These are phyloP conservation scores for Neuroterus valhalla DNA, from an alignment of 1,140 invertebrate genomes.

Conservation along the genomic window DNA sequence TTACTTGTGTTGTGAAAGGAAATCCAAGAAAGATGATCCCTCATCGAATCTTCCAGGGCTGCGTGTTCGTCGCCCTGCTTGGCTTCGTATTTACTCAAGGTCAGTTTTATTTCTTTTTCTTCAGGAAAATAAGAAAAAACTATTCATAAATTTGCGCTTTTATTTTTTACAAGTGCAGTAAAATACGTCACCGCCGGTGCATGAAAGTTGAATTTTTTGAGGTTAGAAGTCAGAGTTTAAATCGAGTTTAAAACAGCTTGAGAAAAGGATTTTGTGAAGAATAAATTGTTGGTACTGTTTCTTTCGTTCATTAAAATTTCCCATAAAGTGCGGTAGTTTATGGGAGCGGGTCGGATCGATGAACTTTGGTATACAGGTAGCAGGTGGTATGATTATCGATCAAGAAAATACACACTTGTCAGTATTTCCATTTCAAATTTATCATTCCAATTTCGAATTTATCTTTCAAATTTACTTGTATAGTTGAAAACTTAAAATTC, in stretches of 20 bases:
- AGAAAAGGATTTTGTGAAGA: not conserved
- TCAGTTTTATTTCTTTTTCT: conserved; percentile 33
- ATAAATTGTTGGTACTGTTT: not conserved
- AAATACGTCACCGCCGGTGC: too few species aligned
- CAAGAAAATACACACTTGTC: conserved; percentile 24
- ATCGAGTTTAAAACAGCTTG: too few species aligned
- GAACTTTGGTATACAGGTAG: conserved; percentile 12
- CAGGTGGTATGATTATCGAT: conserved; percentile 17
- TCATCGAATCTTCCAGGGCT: conserved; percentile 52
- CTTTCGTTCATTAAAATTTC: not conserved
- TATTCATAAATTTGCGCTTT: not conserved
- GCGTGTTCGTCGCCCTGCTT: conserved; percentile 47
- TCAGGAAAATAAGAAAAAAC: not conserved
- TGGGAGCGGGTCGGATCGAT: conserved; percentile 13
- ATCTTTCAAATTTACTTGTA: too few species aligned
- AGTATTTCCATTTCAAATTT: not conserved
- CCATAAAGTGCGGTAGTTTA: not conserved
- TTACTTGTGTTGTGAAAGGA: conserved; percentile 33
- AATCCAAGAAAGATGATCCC: conserved; percentile 22
- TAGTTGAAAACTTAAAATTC: too few species aligned
- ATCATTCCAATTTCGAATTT: not conserved
- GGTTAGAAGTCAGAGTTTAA: too few species aligned
- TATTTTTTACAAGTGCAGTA: not conserved
- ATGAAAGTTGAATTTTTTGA: too few species aligned
- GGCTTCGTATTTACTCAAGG: conserved; percentile 51